Evolutionary conservation across 2,113 vertebrate species (phyloP).

Genomic region (Mungos mungo): DNA sequence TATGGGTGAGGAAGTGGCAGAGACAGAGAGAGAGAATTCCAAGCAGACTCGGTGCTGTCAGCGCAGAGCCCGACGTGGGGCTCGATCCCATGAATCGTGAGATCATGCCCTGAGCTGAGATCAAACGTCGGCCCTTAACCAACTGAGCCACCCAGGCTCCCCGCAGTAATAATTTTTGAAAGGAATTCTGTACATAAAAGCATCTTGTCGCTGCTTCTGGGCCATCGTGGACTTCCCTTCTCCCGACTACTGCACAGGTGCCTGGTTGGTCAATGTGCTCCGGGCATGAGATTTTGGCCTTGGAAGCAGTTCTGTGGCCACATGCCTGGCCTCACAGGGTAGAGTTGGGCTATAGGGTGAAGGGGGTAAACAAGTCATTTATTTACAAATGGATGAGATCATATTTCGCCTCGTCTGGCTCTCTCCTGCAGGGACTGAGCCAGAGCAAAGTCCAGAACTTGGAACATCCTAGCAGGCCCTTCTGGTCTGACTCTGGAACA

Average conservation of each 20-base stretch:
- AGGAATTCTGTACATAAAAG: not conserved
- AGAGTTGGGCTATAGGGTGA: not conserved
- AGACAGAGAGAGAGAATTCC: too few relatives aligned
- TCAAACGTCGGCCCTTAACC: too few relatives aligned
- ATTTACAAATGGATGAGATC: not conserved
- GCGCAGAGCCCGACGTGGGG: too few relatives aligned
- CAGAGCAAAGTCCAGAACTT: not conserved
- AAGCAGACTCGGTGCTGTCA: too few relatives aligned
- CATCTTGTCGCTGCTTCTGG: not conserved
- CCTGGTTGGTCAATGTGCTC: not conserved
- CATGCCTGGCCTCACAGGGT: not conserved
- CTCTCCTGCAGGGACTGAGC: not conserved
- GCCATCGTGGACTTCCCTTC: not conserved
- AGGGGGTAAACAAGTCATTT: not conserved
- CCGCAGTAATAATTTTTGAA: not conserved
- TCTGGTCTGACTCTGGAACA: not conserved
- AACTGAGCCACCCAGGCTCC: too few relatives aligned
- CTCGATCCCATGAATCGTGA: too few relatives aligned
- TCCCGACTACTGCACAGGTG: not conserved
- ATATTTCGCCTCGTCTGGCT: not conserved
- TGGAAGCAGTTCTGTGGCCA: not conserved
- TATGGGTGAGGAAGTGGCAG: too few relatives aligned
- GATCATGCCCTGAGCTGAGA: too few relatives aligned
- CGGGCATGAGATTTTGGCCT: not conserved
- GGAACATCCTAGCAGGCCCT: not conserved